phyloP scores from a whole-genome alignment of 2,113 vertebrate genomes.

The Malurus melanocephalus region DNA sequence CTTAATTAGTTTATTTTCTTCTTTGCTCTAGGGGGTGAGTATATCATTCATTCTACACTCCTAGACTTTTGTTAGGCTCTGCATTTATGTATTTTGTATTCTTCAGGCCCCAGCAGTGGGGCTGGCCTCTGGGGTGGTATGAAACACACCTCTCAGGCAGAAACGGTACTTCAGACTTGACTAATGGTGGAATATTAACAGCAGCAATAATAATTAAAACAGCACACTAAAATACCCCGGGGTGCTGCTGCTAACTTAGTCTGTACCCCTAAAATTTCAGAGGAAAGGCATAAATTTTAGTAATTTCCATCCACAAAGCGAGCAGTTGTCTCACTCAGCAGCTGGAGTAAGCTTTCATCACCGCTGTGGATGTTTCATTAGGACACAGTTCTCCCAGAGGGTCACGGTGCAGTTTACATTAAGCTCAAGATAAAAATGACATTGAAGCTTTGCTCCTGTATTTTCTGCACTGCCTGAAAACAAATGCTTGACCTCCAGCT shows the following conservation, averaged over 20 bases:
- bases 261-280: slow-evolving; percentile 32
- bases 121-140: background rate
- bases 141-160: background rate
- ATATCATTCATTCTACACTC: background rate
- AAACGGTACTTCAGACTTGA: background rate
- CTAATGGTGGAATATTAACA: slow-evolving; percentile 10
- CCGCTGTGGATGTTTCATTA: background rate
- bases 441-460: slow-evolving; percentile 33
- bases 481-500: slow-evolving; percentile 22
- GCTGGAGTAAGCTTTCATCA: background rate
- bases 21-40: background rate
- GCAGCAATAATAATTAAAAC: slow-evolving; percentile 46
- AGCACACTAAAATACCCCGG: background rate
- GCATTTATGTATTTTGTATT: slow-evolving; percentile 38
- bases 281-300: background rate
- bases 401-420: slow-evolving; percentile 39
- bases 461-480: slow-evolving; percentile 35
- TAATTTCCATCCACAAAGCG: background rate
- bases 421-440: slow-evolving; percentile 48
- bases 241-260: background rate
- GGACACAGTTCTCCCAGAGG: slow-evolving; percentile 28
- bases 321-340: background rate
- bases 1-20: slow-evolving; percentile 43
- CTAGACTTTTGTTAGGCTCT: background rate
- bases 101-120: background rate